Evolutionary conservation across 2,113 vertebrate species (phyloP).

Genomic region (Phalacrocorax pelagicus): DNA sequence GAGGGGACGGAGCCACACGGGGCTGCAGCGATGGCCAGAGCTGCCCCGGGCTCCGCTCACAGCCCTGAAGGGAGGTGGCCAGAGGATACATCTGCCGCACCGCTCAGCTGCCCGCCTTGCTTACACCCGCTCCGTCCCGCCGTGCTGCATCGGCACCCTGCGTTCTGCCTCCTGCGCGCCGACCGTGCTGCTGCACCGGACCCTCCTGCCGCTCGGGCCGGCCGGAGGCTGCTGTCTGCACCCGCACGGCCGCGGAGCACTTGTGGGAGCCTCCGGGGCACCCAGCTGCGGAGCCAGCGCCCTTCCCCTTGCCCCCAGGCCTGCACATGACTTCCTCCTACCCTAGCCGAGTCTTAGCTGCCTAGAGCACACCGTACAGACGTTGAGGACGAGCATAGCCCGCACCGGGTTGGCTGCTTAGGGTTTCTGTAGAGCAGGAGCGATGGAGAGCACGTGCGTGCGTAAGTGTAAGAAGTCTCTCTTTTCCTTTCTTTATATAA

Average conservation of each 20-base stretch:
- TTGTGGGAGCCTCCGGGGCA: rapidly evolving
- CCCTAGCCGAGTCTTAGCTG: background rate
- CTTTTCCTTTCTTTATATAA: background rate
- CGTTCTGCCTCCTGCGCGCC: background rate
- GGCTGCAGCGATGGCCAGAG: background rate
- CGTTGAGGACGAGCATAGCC: background rate
- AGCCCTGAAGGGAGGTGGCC: background rate
- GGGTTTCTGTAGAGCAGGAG: background rate
- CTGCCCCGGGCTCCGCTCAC: background rate
- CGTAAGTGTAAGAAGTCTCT: background rate
- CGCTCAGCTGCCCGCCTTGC: background rate
- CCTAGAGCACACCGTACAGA: rapidly evolving
- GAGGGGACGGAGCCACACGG: rapidly evolving
- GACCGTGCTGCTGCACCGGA: rapidly evolving
- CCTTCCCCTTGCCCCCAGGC: background rate
- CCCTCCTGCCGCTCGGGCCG: rapidly evolving
- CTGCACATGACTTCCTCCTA: background rate
- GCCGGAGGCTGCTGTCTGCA: background rate
- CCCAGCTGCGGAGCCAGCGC: rapidly evolving
- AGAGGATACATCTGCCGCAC: background rate
- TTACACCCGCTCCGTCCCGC: background rate
- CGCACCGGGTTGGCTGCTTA: background rate
- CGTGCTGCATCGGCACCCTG: background rate
- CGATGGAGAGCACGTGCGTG: rapidly evolving
- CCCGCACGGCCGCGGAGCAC: rapidly evolving